phyloP scores from a whole-genome alignment of 1,140 invertebrate genomes.

The Psix sp. region DNA sequence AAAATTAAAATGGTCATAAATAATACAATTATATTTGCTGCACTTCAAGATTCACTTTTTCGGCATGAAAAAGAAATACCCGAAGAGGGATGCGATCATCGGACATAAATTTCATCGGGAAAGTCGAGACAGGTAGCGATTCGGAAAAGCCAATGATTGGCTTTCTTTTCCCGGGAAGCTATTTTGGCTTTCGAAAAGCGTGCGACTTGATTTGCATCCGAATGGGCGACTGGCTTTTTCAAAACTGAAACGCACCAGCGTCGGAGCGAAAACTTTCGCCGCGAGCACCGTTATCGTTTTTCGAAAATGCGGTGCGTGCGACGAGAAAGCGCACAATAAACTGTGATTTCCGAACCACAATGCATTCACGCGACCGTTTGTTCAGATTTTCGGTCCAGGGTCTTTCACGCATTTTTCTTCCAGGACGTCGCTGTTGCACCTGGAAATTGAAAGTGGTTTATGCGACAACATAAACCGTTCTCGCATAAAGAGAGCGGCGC shows the following conservation, averaged over 20 bases:
- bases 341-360: slow-evolving; percentile 9
- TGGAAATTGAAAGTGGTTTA: slow-evolving; percentile 61
- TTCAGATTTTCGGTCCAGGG: no score
- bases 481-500: slow-evolving; percentile 58
- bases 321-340: slow-evolving; percentile 12
- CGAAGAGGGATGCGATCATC: slow-evolving; percentile 5
- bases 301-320: slow-evolving; percentile 21
- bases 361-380: slow-evolving; percentile 9
- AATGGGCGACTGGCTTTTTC: slow-evolving; percentile 7
- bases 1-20: no score
- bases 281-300: slow-evolving; percentile 7
- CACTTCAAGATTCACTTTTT: no score
- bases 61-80: slow-evolving; percentile 23
- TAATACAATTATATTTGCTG: no score
- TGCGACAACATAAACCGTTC: slow-evolving; percentile 50
- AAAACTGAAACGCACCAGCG: slow-evolving; percentile 1
- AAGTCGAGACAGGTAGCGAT: slow-evolving; percentile 40
- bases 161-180: slow-evolving; percentile 18
- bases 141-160: slow-evolving; percentile 35
- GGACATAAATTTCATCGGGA: slow-evolving; percentile 30
- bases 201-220: slow-evolving; percentile 19
- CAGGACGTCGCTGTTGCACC: slow-evolving; percentile 32
- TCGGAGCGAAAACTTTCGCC: slow-evolving; percentile 9
- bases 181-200: slow-evolving; percentile 25
- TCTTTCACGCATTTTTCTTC: slow-evolving; percentile 8